phyloP scores from a whole-genome alignment of 2,888 invertebrate genomes.

The Agonum fuliginosum region DNA sequence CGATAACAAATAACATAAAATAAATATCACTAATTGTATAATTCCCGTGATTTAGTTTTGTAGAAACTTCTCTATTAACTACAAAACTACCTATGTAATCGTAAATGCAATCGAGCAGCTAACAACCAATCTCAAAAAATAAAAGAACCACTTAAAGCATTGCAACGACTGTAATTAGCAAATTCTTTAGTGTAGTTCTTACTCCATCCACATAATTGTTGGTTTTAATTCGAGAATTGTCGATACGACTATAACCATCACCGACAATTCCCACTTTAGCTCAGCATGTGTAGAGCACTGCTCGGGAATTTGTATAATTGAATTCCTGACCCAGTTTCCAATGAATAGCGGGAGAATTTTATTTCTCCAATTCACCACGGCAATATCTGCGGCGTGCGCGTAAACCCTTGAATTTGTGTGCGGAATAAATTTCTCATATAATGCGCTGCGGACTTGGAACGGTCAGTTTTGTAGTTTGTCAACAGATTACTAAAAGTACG shows the following conservation, averaged over 20 bases:
- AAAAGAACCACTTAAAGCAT: neutral
- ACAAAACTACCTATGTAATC: no score
- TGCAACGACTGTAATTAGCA: neutral
- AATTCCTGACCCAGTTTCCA: conserved; percentile 58
- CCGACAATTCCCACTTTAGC: neutral
- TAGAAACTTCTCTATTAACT: no score
- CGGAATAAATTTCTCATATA: conserved; percentile 35
- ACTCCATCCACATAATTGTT: conserved; percentile 5
- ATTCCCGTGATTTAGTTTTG: no score
- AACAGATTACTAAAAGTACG: conserved; percentile 27
- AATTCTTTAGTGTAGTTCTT: neutral
- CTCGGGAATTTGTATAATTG: conserved; percentile 53
- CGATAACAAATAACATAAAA: no score
- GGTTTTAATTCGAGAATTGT: conserved; percentile 3
- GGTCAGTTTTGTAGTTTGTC: conserved; percentile 40
- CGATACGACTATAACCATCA: neutral
- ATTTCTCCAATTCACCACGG: conserved; percentile 41
- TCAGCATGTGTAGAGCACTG: conserved; percentile 17
- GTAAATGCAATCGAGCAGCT: no score
- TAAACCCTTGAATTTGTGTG: conserved; percentile 39
- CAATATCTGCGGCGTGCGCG: conserved; percentile 20
- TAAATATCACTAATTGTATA: no score
- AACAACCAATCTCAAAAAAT: neutral
- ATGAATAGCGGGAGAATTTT: conserved; percentile 51
- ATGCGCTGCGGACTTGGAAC: conserved; percentile 3